Evolutionary conservation across 2,113 vertebrate genomes (phyloP).

Genomic region (Abramis brama): DNA sequence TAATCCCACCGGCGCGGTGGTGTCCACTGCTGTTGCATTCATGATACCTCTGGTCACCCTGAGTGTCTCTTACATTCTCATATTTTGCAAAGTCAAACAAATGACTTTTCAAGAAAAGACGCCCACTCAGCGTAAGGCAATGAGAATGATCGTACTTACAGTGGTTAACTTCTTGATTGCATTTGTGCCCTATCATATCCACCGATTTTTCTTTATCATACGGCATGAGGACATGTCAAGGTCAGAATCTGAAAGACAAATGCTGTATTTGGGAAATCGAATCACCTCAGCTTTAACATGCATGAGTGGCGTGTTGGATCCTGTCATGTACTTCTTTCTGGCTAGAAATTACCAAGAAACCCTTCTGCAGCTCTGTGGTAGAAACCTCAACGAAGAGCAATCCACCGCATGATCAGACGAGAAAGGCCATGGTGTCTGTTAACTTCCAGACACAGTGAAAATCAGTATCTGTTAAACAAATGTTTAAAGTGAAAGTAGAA

Average conservation of each 20-base stretch:
- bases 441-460: not conserved
- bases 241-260: not conserved
- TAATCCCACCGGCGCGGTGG: slow-evolving; percentile 52
- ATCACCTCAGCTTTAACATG: slow-evolving; percentile 77
- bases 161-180: slow-evolving; percentile 72
- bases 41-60: slow-evolving; percentile 66
- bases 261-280: slow-evolving; percentile 65
- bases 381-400: slow-evolving; percentile 23
- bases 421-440: not conserved
- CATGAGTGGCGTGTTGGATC: slow-evolving; percentile 73
- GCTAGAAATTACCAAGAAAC: slow-evolving; percentile 63
- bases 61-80: slow-evolving; percentile 68
- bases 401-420: slow-evolving; percentile 17
- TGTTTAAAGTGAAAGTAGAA: not conserved
- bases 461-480: not conserved
- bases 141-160: slow-evolving; percentile 70
- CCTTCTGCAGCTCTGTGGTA: slow-evolving; percentile 64
- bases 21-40: slow-evolving; percentile 70
- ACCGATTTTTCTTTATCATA: slow-evolving; percentile 70
- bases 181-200: slow-evolving; percentile 76
- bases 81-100: slow-evolving; percentile 65
- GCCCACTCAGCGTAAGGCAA: slow-evolving; percentile 64
- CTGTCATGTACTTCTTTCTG: slow-evolving; percentile 79
- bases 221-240: not conserved
- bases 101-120: slow-evolving; percentile 54